Evolutionary conservation across 2,113 vertebrate species (phyloP).

Genomic region (Mesocricetus auratus): DNA sequence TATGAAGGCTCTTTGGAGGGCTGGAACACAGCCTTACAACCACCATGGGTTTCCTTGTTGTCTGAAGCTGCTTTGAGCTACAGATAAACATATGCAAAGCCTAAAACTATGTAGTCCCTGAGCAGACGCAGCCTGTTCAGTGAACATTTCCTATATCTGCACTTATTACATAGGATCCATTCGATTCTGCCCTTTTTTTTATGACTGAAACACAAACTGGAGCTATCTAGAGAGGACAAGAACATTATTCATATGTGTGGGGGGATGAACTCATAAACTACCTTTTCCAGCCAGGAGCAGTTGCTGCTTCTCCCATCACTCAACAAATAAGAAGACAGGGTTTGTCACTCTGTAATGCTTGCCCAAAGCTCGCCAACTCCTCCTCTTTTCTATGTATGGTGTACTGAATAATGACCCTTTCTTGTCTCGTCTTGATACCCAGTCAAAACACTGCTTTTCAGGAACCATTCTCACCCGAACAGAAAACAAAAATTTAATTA

Average conservation of each 20-base stretch:
- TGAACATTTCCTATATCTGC: not conserved
- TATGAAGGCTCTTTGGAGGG: not conserved
- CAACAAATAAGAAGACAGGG: not conserved
- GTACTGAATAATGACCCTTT: not conserved
- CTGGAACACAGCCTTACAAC: not conserved
- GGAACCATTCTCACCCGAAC: not conserved
- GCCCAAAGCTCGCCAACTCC: not conserved
- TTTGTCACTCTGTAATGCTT: not conserved
- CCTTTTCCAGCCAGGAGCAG: not conserved
- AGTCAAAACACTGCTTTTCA: constrained; percentile 29
- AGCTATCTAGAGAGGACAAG: not conserved
- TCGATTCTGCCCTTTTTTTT: not conserved
- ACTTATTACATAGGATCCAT: not conserved
- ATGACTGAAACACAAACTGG: not conserved
- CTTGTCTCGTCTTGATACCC: constrained; percentile 8
- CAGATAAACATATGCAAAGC: not conserved
- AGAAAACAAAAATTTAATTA: constrained; percentile 21
- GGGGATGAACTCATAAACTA: not conserved
- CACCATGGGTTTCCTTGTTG: not conserved
- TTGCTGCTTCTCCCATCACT: not conserved
- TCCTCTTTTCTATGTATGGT: not conserved
- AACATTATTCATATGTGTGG: not conserved
- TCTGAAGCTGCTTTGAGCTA: not conserved
- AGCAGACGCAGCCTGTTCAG: not conserved
- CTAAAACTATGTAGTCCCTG: not conserved